phyloP scores from a whole-genome alignment of 2,113 vertebrate species.

The Mus musculus region DNA sequence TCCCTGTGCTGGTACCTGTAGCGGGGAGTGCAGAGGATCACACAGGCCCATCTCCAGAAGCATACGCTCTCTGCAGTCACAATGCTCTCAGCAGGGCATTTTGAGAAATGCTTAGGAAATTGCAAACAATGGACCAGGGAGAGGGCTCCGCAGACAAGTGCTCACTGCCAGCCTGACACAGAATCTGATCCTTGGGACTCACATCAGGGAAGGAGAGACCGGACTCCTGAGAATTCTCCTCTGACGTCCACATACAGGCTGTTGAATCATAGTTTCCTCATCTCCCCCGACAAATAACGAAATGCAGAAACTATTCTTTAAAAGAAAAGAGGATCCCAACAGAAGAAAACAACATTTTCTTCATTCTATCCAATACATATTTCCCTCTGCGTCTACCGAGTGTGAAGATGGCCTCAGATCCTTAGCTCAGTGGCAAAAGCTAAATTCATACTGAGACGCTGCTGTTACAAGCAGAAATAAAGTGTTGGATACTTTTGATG shows the following conservation, averaged over 20 bases:
- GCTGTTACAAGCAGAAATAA: background rate
- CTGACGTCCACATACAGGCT: background rate
- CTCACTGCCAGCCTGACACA: background rate
- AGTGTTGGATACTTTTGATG: slow-evolving; percentile 16
- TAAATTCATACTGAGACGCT: background rate
- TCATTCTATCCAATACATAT: background rate
- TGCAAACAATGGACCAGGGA: background rate
- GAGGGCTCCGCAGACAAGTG: background rate
- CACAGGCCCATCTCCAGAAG: background rate
- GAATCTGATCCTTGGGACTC: background rate
- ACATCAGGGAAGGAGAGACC: background rate
- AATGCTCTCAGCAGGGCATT: background rate
- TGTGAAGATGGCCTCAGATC: background rate
- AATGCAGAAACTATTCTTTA: background rate
- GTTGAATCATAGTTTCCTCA: background rate
- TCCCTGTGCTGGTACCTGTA: background rate
- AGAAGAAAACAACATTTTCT: background rate
- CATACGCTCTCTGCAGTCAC: background rate
- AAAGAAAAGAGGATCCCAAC: background rate
- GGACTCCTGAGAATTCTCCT: background rate
- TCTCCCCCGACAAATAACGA: background rate
- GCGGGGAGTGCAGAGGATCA: background rate
- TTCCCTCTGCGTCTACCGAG: background rate
- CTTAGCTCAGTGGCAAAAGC: background rate
- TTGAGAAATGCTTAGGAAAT: slow-evolving; percentile 22